phyloP scores from a whole-genome alignment of 2,888 invertebrate species.

The Apodemia duryi region DNA sequence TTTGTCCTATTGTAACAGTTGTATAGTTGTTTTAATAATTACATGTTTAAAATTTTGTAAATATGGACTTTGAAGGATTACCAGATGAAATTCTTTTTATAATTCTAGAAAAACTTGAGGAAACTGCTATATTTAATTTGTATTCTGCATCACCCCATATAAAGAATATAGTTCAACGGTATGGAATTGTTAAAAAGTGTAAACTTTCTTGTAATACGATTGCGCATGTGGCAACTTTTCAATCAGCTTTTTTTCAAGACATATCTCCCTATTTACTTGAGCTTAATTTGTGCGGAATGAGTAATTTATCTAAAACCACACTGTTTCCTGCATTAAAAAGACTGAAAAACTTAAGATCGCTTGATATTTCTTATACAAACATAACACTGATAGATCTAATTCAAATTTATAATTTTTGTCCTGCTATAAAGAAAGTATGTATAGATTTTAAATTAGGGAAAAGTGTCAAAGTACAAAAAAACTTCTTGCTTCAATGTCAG shows the following conservation, averaged over 20 bases:
- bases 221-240: conserved; percentile 48
- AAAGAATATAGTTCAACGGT: conserved; percentile 41
- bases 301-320: conserved; percentile 45
- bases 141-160: conserved; percentile 44
- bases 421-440: conserved; percentile 50
- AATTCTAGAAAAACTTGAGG: conserved; percentile 49
- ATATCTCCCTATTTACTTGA: conserved; percentile 45
- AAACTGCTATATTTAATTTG: conserved; percentile 42
- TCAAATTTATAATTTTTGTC: conserved; percentile 47
- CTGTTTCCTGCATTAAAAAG: conserved; percentile 45
- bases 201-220: conserved; percentile 45
- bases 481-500: conserved; percentile 43
- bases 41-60: neutral
- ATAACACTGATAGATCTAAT: conserved; percentile 50
- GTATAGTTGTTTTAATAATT: no score
- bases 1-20: no score
- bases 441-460: conserved; percentile 49
- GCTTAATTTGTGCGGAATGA: conserved; percentile 50
- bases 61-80: conserved; percentile 36
- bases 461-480: conserved; percentile 28
- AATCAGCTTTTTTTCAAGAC: conserved; percentile 45
- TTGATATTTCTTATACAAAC: conserved; percentile 58
- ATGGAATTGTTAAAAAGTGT: conserved; percentile 43
- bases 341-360: conserved; percentile 44
- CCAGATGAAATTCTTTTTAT: conserved; percentile 61